phyloP scores from a whole-genome alignment of 2,797 vertebrate genomes.

The Poliocrania exsul region DNA sequence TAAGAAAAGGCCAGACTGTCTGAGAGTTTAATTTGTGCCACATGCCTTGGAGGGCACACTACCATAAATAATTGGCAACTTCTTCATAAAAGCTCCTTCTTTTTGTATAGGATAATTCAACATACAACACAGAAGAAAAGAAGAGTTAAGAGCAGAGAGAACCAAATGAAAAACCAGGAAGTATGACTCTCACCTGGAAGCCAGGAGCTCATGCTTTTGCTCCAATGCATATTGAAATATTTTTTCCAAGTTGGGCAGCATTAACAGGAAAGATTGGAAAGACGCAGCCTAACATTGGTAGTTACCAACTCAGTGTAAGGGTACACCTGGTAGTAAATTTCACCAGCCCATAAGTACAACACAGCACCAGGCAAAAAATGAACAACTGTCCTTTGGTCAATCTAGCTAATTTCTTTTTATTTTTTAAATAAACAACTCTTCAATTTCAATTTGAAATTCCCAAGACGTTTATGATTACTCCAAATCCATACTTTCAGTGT shows the following conservation, averaged over 20 bases:
- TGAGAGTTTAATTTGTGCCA: not conserved
- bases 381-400: not conserved
- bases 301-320: not conserved
- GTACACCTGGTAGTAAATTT: not conserved
- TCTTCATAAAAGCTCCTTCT: not conserved
- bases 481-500: not conserved
- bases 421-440: not conserved
- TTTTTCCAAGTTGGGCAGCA: not conserved
- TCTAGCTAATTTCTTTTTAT: not conserved
- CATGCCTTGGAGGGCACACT: not conserved
- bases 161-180: not conserved
- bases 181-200: not conserved
- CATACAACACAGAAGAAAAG: not conserved
- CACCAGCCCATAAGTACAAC: not conserved
- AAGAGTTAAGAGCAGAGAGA: not conserved
- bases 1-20: not conserved
- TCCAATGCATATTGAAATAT: not conserved
- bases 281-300: not conserved
- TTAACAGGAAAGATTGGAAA: not conserved
- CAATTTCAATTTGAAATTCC: not conserved
- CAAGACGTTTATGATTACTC: not conserved
- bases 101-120: not conserved
- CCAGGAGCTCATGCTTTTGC: not conserved
- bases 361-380: not conserved
- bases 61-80: not conserved